phyloP scores from a whole-genome alignment of 2,113 vertebrate genomes.

The Carassius auratus region DNA sequence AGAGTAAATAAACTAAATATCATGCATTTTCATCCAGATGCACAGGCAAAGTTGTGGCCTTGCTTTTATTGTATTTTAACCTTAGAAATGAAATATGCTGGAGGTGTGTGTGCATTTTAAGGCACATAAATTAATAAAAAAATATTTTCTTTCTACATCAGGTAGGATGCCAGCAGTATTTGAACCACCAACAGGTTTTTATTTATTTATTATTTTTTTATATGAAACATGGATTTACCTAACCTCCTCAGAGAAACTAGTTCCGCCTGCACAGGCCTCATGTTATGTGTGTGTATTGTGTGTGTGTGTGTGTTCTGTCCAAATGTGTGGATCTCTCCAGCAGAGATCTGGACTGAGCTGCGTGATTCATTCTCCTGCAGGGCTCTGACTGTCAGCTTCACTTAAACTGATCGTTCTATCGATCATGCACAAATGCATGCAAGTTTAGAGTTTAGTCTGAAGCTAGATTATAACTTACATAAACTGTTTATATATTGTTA shows the following conservation, averaged over 20 bases:
- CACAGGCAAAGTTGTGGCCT: not conserved
- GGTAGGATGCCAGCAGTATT: not conserved
- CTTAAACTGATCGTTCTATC: conserved; percentile 54
- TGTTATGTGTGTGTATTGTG: not conserved
- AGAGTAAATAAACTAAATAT: no score
- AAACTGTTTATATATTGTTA: no score
- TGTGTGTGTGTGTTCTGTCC: not conserved
- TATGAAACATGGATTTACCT: not conserved
- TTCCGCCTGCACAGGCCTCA: not conserved
- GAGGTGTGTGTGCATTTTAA: not conserved
- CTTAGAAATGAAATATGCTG: conserved; percentile 26
- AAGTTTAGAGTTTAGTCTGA: not conserved
- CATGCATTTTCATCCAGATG: not conserved
- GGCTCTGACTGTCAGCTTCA: conserved; percentile 41
- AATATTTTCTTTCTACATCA: not conserved
- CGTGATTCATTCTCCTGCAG: conserved; percentile 51
- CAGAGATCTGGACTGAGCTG: conserved; percentile 24
- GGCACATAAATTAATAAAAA: not conserved
- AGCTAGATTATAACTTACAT: no score
- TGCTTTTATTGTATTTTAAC: conserved; percentile 12
- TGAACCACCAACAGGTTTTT: not conserved
- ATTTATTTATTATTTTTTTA: not conserved
- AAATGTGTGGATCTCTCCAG: conserved; percentile 1
- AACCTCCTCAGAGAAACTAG: not conserved
- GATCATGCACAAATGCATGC: conserved; percentile 29